Conservation (phyloP, 2,888 invertebrate species). For the Hemaris fuciformis region DNA sequence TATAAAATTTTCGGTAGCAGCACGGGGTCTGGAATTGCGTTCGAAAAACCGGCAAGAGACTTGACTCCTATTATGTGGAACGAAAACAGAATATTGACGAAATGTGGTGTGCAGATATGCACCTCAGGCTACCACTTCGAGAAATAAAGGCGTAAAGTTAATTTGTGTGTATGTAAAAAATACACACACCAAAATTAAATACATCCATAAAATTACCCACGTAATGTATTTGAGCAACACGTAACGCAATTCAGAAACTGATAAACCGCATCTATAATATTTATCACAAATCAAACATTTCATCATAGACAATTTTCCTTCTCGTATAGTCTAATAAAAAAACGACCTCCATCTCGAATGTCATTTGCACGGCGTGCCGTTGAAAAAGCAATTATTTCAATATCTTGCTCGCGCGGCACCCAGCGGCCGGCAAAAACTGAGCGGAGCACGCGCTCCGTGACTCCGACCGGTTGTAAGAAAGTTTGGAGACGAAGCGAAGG, state of each 20-base stretch:
- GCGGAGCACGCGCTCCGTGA: slow-evolving; percentile 73
- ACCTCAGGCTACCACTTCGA: too few relatives aligned
- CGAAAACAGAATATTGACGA: too few relatives aligned
- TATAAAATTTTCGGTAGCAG: too few relatives aligned
- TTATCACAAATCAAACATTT: slow-evolving; percentile 58
- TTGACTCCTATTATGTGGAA: too few relatives aligned
- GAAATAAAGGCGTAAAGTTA: too few relatives aligned
- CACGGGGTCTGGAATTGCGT: too few relatives aligned
- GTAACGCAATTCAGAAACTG: not conserved
- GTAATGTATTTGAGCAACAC: not conserved
- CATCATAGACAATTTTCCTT: slow-evolving; percentile 73
- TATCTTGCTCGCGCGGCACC: slow-evolving; percentile 72
- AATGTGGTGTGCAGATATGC: too few relatives aligned
- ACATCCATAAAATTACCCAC: not conserved
- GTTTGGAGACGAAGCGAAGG: slow-evolving; percentile 64
- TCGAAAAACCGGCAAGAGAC: too few relatives aligned
- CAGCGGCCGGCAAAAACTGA: slow-evolving; percentile 65
- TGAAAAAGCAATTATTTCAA: slow-evolving; percentile 81
- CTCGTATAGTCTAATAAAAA: slow-evolving; percentile 64
- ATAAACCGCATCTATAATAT: slow-evolving; percentile 2
- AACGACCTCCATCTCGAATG: slow-evolving; percentile 81
- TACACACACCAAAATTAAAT: not conserved
- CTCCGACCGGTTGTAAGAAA: slow-evolving; percentile 58
- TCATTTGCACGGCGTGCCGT: slow-evolving; percentile 80
- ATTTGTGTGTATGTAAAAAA: too few relatives aligned